These are phyloP conservation scores for Hippocampus abdominalis DNA, from an alignment of 2,113 vertebrate species.

Conservation along the genomic window DNA sequence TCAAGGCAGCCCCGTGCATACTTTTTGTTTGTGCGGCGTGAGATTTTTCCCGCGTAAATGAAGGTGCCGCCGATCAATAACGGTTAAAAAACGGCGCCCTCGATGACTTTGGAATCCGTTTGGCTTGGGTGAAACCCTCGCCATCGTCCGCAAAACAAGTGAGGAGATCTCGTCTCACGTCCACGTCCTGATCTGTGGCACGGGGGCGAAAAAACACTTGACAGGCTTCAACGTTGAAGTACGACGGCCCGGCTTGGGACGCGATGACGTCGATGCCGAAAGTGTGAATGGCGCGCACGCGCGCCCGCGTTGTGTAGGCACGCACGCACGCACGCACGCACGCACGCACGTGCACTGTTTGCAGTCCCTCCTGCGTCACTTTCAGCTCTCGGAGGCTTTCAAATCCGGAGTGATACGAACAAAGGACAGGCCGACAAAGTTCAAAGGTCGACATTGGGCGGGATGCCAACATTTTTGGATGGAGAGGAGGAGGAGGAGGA, in stretches of 20 bases:
- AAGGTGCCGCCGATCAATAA: neutral
- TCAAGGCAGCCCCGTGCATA: no score
- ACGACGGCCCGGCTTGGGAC: conserved; percentile 56
- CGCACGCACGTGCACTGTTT: neutral
- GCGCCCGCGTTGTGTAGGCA: conserved; percentile 6
- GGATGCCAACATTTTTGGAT: conserved; percentile 54
- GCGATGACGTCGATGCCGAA: conserved; percentile 63
- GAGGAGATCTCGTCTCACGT: conserved; percentile 74
- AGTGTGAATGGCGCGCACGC: conserved; percentile 47
- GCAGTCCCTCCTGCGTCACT: conserved; percentile 53
- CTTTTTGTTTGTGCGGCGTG: neutral
- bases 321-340: neutral
- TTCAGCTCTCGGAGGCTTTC: conserved; percentile 61
- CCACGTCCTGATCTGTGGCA: conserved; percentile 72
- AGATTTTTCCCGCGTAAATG: neutral
- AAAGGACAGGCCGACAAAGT: conserved; percentile 59
- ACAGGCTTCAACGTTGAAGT: conserved; percentile 69
- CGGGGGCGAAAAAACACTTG: conserved; percentile 55
- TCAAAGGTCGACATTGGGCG: conserved; percentile 61
- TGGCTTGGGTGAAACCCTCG: neutral
- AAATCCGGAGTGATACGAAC: conserved; percentile 51
- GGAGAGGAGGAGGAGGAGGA: neutral
- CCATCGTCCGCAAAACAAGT: conserved; percentile 63
- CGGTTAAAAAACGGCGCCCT: no score
- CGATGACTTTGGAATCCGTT: neutral